These are phyloP conservation scores for Phaetusa simplex DNA, from an alignment of 2,113 vertebrate species.

Conservation along the genomic window DNA sequence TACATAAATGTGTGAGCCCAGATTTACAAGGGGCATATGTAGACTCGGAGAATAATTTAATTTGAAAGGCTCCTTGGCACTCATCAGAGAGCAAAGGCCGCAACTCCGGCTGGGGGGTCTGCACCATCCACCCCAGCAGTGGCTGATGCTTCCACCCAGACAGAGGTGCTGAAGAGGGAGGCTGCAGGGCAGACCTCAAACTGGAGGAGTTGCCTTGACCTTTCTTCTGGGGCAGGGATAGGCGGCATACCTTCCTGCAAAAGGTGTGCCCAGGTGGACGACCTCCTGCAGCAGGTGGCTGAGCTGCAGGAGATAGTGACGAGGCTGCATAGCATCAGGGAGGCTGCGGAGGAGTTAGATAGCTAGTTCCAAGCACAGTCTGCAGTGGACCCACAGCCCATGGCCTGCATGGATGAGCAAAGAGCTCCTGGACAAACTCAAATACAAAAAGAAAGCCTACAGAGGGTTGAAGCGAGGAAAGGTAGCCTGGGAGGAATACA, in stretches of 20 bases:
- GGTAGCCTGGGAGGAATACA: neutral
- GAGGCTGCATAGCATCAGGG: neutral
- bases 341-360: neutral
- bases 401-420: neutral
- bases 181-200: neutral
- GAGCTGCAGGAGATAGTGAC: neutral
- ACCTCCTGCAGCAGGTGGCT: neutral
- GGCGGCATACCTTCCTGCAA: neutral
- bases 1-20: neutral
- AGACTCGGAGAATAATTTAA: neutral
- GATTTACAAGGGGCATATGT: conserved; percentile 1
- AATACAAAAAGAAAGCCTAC: neutral
- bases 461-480: neutral
- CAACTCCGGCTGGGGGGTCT: neutral
- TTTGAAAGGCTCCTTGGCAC: neutral
- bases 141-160: neutral
- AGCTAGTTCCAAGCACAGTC: neutral
- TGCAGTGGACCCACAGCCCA: neutral
- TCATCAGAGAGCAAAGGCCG: neutral
- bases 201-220: neutral
- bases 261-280: neutral
- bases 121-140: neutral
- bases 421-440: neutral
- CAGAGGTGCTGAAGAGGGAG: neutral
- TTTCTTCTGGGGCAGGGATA: neutral